Conservation (phyloP, 2,113 vertebrate genomes). For the Hyaena hyaena region DNA sequence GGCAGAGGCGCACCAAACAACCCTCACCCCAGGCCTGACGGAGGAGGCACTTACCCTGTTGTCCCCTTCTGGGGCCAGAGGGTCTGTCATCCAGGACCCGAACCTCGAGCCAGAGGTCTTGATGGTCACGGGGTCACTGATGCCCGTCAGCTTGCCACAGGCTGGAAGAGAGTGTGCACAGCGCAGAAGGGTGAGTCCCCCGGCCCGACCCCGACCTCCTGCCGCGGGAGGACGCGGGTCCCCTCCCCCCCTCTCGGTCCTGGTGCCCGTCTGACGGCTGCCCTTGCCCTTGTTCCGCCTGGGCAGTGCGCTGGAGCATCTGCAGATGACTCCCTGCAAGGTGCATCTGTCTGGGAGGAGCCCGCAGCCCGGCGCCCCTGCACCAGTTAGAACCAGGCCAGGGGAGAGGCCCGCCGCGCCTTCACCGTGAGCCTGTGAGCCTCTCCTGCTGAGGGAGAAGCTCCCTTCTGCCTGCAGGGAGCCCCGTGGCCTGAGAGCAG, state of each 20-base stretch:
- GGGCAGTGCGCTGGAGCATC: neutral
- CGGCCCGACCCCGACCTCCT: rapidly evolving
- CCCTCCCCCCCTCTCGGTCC: neutral
- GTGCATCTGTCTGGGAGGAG: neutral
- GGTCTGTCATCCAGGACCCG: constrained; percentile 99
- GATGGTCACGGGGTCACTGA: constrained; percentile 96
- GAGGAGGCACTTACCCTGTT: constrained; percentile 90
- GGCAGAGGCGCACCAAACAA: neutral
- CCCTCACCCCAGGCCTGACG: neutral
- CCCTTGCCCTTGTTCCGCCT: too few relatives aligned
- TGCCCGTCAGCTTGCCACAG: constrained; percentile 97
- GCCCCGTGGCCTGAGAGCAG: too few relatives aligned
- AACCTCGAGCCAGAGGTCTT: constrained; percentile 98
- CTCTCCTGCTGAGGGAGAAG: neutral
- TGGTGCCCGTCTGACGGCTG: rapidly evolving
- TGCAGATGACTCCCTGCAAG: neutral
- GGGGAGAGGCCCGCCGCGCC: neutral
- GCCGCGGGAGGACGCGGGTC: neutral
- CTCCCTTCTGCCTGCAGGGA: neutral
- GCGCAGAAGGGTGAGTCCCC: neutral
- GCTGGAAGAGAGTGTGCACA: constrained; percentile 89
- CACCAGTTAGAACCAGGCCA: neutral
- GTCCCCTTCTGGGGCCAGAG: constrained; percentile 95
- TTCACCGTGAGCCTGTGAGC: neutral
- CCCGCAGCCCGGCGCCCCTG: rapidly evolving